Base-by-base conservation (phyloP, 2,797 vertebrate genomes). In the Masticophis lateralis region DNA sequence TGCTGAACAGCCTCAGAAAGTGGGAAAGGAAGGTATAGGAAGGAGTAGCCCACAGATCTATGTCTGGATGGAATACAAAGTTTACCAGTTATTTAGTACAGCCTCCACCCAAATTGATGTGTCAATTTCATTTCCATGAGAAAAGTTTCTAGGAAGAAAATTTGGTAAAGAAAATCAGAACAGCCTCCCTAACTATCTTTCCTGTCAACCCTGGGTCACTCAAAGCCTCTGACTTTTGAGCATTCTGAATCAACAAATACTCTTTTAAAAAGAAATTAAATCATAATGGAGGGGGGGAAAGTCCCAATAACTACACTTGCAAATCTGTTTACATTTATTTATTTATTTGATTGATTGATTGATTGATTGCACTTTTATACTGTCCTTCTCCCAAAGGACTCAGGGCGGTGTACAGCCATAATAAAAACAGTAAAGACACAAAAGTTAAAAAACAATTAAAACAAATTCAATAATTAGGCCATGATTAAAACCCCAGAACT, bases 281-380 rank as follows among this genome's bases (percentile, higher is more conserved):
- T 61, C 25, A 61, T 61, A 61, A 61, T 61, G 22, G 12, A 56
- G 51, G 13, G n/a, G 63, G 4, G 13, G 14, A 13, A 55, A 93
- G 95, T 95, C 95, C 93, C 95, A 37, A 95, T 95, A 94, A 94
- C 95, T 96, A 94, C 96, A 96, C 93, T 93, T 13, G 66, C 25
- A 92, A 93, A 37, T 94, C 96, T 97, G 93, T 95, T 97, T 96
- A 91, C 93, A 43, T 37, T 37, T 37, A 37, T 37, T 37, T 37
- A 37, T 37, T 37, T 37, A 37, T 37, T 37, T 37, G 37, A 37
- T 37, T 37, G 37, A 37, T 37, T 37, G 37, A 37, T 37, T 2
- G 37, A 37, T 37, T 37, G 37, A 37, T 37, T 37, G 37, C 37
- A 37, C 37, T 37, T 37, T 37, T 37, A 37, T 37, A 37, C 37